A percentile compares a stretch with the other conserved stretches of the same genome.
These are phyloP conservation scores for Malacosoma neustria DNA, from an alignment of 2,888 invertebrate genomes.

Conservation along the genomic window DNA sequence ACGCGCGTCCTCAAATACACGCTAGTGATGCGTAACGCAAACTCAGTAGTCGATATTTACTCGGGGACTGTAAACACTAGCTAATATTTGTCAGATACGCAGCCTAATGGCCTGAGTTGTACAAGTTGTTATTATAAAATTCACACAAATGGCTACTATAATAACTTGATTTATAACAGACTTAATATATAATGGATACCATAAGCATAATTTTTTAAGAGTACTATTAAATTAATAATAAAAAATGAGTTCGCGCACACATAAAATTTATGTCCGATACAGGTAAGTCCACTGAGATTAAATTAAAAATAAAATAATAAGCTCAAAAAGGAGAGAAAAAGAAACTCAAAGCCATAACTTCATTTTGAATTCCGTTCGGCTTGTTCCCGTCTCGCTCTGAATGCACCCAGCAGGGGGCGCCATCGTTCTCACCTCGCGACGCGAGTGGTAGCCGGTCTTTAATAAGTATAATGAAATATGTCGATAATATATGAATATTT, in stretches of 20 bases:
- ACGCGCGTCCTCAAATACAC: constrained; percentile 52
- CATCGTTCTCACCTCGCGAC: constrained; percentile 74
- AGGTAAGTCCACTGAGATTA: constrained; percentile 42
- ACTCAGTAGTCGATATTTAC: constrained; percentile 68
- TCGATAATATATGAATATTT: constrained; percentile 71
- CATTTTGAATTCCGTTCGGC: constrained; percentile 68
- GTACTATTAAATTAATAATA: constrained; percentile 18
- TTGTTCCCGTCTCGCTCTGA: constrained; percentile 63
- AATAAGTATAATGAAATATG: constrained; percentile 74
- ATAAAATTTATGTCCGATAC: constrained; percentile 29
- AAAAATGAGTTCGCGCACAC: constrained; percentile 24
- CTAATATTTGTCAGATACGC: constrained; percentile 63
- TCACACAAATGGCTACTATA: constrained; percentile 58
- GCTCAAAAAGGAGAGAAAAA: constrained; percentile 45
- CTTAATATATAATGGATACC: constrained; percentile 19
- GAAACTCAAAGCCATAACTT: constrained; percentile 64
- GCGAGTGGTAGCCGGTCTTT: constrained; percentile 73
- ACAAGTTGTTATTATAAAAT: constrained; percentile 39
- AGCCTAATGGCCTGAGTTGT: constrained; percentile 61
- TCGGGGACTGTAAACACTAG: constrained; percentile 58
- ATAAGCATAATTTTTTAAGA: constrained; percentile 20
- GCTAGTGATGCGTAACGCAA: constrained; percentile 75
- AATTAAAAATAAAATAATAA: constrained; percentile 58
- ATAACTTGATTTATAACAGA: constrained; percentile 37
- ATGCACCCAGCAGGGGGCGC: constrained; percentile 66